Percentiles rank a stretch among this genome's conserved stretches.
These are phyloP conservation scores for Malurus elegans DNA, from an alignment of 2,113 vertebrate species.

Conservation along the genomic window DNA sequence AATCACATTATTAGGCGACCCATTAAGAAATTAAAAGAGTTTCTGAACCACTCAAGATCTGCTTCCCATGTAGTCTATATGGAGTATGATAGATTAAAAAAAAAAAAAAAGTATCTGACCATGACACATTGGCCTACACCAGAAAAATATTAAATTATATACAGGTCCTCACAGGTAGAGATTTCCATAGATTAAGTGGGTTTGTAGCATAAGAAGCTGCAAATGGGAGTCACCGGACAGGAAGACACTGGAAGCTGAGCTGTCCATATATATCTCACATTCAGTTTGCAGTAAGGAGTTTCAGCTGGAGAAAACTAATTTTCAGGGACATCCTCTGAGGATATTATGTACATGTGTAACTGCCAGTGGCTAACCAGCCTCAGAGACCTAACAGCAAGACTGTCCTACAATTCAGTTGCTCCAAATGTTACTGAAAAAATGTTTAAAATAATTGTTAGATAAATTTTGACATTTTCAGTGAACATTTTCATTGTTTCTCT, in stretches of 20 bases:
- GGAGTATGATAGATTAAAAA: too few relatives aligned
- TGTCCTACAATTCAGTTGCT: neutral
- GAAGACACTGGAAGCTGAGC: neutral
- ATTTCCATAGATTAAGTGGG: neutral
- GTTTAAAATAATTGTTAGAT: neutral
- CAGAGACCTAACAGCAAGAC: neutral
- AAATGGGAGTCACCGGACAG: neutral
- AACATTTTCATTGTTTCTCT: neutral
- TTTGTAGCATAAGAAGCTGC: neutral
- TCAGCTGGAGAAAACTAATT: neutral
- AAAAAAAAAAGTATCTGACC: neutral
- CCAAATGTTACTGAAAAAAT: neutral
- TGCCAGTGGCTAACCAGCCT: neutral
- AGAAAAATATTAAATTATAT: neutral
- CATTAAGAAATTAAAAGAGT: neutral
- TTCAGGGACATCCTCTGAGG: neutral
- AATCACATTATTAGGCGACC: neutral
- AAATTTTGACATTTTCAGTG: neutral
- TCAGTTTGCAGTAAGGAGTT: neutral
- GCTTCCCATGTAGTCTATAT: neutral
- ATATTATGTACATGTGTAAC: neutral
- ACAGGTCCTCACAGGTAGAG: neutral
- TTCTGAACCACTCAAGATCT: neutral
- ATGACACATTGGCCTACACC: neutral
- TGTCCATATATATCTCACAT: neutral